These are phyloP conservation scores for Eulemur coronatus DNA, from an alignment of 2,797 vertebrate genomes.

Conservation along the genomic window DNA sequence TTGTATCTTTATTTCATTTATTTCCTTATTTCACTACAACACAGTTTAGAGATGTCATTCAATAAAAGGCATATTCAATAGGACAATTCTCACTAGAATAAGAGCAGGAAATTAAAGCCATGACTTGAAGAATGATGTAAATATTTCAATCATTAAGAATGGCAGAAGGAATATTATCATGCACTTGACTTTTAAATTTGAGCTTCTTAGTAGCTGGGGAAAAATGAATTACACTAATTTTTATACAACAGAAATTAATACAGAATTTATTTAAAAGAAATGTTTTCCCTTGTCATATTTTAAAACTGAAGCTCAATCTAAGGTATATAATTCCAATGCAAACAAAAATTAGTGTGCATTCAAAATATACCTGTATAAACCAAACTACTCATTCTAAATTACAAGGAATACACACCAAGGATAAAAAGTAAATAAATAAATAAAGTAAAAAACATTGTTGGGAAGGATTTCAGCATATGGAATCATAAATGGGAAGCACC, in stretches of 20 bases:
- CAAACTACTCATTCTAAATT: neutral
- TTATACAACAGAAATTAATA: neutral
- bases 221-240: neutral
- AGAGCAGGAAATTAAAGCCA: constrained; percentile 30
- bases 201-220: neutral
- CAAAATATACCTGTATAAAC: neutral
- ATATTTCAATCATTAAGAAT: neutral
- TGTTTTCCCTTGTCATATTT: neutral
- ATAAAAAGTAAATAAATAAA: neutral
- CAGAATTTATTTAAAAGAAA: neutral
- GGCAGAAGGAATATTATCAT: neutral
- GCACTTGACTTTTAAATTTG: neutral
- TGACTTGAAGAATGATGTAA: constrained; percentile 14
- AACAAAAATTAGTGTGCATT: neutral
- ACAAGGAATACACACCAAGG: neutral
- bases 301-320: neutral
- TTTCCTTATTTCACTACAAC: neutral
- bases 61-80: neutral
- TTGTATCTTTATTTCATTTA: neutral
- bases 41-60: neutral
- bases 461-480: neutral
- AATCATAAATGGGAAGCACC: neutral
- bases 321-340: neutral
- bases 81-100: constrained; percentile 34
- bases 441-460: neutral